Base-by-base conservation (phyloP, 2,113 vertebrate species). In the Nettapus auritus region DNA sequence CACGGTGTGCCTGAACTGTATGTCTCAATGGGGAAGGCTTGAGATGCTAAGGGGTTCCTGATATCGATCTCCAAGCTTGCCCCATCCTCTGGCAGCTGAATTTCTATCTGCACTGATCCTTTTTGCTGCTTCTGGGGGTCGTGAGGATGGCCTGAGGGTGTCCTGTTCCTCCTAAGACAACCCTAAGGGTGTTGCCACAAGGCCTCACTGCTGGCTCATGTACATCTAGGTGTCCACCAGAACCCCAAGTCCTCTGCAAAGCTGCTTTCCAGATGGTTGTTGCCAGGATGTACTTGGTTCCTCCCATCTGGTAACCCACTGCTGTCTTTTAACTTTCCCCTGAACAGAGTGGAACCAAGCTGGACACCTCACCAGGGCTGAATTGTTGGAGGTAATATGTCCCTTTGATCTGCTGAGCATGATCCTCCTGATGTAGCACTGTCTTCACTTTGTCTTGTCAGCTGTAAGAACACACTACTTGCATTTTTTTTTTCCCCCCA, bases 1-100 rank as follows among this genome's bases (percentile, higher is more conserved):
- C 1, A 1, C 21, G 11, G 16, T 29, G 20, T 64, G 57, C 62
- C 48, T 76, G 34, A 29, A 19, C 48, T 82, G 40, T 0, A 0
- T 68, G 14, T 74, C 36, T 67, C n/a, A 34, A 3, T 23, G 22
- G 68, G 36, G 36, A 55, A 81, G 14, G 28, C 36, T 82, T 40
- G 57, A 60, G 34, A 26, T 89, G 56, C 26, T 66, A 38, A 56
- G 34, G 34, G 10, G 21, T 2, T 66, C 28, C 53, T 71, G 50
- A 62, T 79, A 38, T 71, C 40, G 48, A 59, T 29, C 18, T 82
- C 26, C 20, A 76, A 2, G 26, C 11, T 56, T 11, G 5, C 1
- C 15, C 11, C 15, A 33, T 60, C 48, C 29, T 84, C 48, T 82
- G 40, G 31, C 21, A 87, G n/a, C 31, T 59, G 44, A 6, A 7